A percentile compares a stretch with the other conserved stretches of the same genome.
Conservation (phyloP, 2,113 vertebrate genomes). For the Bettongia penicillata region DNA sequence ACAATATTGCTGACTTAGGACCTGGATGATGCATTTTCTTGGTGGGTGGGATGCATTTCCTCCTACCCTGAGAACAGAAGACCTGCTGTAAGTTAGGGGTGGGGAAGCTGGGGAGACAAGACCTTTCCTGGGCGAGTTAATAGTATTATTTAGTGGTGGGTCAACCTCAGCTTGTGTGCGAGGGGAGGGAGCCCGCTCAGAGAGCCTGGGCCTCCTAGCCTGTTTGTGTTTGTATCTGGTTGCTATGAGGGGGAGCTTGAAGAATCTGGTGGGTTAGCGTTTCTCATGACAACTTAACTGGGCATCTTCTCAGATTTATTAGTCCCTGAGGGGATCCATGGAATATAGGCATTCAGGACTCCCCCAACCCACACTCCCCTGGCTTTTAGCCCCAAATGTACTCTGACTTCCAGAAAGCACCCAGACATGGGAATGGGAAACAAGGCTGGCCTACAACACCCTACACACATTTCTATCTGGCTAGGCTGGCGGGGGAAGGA, state of each 20-base stretch:
- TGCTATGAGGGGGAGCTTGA: conserved; percentile 81
- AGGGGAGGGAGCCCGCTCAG: neutral
- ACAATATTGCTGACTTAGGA: neutral
- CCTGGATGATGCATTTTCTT: neutral
- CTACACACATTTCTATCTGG: neutral
- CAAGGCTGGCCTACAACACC: neutral
- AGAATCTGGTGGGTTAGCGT: conserved; percentile 73
- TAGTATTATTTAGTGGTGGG: neutral
- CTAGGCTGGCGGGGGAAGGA: neutral
- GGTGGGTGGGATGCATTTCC: neutral
- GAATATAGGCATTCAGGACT: conserved; percentile 37
- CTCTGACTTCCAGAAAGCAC: neutral
- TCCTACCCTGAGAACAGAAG: neutral
- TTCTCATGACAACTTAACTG: conserved; percentile 71
- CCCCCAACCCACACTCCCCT: conserved; percentile 7
- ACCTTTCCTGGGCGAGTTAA: neutral
- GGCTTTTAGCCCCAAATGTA: neutral
- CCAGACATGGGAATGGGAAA: neutral
- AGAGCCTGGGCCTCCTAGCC: conserved; percentile 25
- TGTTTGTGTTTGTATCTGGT: conserved; percentile 85
- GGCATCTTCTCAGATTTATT: conserved; percentile 61
- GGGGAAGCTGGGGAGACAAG: neutral
- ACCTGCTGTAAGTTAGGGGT: neutral
- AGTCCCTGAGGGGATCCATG: conserved; percentile 59
- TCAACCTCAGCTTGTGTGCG: neutral